Evolutionary conservation across 2,113 vertebrate genomes (phyloP).

Genomic region (Forbesichthys agassizii): DNA sequence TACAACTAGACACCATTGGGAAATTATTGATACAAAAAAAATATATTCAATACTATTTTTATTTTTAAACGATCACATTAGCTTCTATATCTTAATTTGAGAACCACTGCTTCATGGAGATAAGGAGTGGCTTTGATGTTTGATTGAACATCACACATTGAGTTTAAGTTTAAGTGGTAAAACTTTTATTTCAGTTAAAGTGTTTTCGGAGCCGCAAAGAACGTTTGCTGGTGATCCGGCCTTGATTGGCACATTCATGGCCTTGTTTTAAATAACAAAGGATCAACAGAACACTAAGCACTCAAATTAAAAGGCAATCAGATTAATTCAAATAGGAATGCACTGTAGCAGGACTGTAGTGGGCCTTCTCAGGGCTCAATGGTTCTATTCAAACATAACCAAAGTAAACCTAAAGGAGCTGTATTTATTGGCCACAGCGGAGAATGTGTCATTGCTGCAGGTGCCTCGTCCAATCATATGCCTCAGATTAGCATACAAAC

Average conservation of each 20-base stretch:
- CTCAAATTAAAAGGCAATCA: constrained; percentile 12
- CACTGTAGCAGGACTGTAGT: not conserved
- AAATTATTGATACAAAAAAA: too few relatives aligned
- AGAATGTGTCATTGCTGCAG: too few relatives aligned
- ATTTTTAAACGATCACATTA: too few relatives aligned
- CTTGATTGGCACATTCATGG: constrained; percentile 8
- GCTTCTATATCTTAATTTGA: too few relatives aligned
- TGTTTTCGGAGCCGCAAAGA: not conserved
- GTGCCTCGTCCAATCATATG: too few relatives aligned
- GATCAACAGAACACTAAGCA: not conserved
- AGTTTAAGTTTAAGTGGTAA: not conserved
- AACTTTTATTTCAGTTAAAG: constrained; percentile 17
- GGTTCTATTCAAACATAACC: not conserved
- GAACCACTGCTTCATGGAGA: too few relatives aligned
- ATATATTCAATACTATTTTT: too few relatives aligned
- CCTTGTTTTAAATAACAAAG: not conserved
- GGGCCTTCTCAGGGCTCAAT: constrained; percentile 5
- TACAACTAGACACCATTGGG: not conserved
- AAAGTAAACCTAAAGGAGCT: too few relatives aligned
- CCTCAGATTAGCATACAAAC: too few relatives aligned
- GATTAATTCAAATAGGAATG: not conserved
- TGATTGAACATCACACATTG: too few relatives aligned
- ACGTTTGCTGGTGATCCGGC: not conserved
- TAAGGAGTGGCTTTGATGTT: too few relatives aligned
- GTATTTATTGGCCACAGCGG: too few relatives aligned